Percentiles rank a stretch among this genome's conserved stretches.
These are phyloP conservation scores for Frankliniella intonsa DNA, from an alignment of 2,888 invertebrate genomes.

Conservation along the genomic window DNA sequence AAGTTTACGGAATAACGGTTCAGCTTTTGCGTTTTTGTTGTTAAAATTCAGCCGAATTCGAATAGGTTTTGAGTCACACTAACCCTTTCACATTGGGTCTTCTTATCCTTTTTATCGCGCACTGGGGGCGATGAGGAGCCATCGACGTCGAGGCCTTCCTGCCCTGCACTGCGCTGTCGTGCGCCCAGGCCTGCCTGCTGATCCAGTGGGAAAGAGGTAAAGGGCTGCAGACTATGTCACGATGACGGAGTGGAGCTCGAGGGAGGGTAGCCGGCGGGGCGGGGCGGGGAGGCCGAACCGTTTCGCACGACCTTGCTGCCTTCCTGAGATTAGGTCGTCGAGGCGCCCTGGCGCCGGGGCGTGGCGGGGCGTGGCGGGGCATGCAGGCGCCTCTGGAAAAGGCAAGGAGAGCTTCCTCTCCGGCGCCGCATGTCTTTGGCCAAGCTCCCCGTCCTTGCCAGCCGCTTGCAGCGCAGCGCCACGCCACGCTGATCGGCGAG, in stretches of 20 bases:
- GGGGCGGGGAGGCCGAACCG: background rate
- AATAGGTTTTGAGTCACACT: background rate
- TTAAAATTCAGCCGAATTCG: too few relatives aligned
- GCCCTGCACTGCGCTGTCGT: background rate
- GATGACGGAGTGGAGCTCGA: background rate
- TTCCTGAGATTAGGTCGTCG: background rate
- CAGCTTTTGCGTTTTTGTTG: background rate
- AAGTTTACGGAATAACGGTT: background rate
- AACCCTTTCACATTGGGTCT: background rate
- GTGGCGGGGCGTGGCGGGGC: background rate
- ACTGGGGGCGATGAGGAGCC: background rate
- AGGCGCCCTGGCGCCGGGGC: background rate
- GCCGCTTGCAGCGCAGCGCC: background rate
- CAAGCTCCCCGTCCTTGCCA: background rate
- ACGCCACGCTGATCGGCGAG: background rate
- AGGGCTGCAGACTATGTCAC: background rate
- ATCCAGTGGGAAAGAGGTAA: background rate
- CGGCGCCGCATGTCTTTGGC: background rate
- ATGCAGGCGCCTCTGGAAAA: background rate
- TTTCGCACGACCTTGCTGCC: slow-evolving; percentile 15
- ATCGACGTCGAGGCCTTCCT: background rate
- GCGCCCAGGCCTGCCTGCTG: background rate
- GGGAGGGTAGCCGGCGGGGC: background rate
- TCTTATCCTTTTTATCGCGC: background rate
- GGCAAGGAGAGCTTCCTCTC: slow-evolving; percentile 7